Conservation (phyloP, 2,797 vertebrate genomes). For the Okamejei kenojei region DNA sequence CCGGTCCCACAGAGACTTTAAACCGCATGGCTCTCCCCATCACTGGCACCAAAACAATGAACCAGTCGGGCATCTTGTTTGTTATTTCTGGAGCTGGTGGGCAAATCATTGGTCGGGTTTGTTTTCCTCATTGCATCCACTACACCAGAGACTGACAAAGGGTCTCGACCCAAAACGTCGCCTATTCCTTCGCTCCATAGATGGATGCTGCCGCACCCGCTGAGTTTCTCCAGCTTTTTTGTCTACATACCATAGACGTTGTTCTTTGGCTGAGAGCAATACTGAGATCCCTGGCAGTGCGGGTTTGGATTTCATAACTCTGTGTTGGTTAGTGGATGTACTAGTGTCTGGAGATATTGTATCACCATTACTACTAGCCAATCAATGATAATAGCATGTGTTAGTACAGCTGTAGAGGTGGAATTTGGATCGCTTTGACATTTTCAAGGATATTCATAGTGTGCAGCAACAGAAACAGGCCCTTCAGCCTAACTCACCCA, state of each 20-base stretch:
- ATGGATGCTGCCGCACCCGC: too few species aligned
- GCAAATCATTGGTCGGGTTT: background rate
- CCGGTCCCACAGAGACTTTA: background rate
- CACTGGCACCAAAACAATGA: background rate
- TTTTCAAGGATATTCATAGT: too few species aligned
- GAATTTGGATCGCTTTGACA: background rate
- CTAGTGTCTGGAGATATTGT: background rate
- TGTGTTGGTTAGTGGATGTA: background rate
- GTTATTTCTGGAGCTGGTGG: background rate
- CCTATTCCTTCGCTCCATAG: too few species aligned
- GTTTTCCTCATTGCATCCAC: background rate
- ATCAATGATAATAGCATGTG: background rate
- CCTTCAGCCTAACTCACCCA: too few species aligned
- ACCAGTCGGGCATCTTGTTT: background rate
- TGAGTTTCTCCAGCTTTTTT: too few species aligned
- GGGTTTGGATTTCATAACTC: background rate
- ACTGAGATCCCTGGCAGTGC: background rate
- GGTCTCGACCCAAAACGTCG: too few species aligned
- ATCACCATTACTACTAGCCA: background rate
- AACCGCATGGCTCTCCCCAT: background rate
- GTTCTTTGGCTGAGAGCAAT: background rate
- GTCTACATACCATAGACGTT: background rate
- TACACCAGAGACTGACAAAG: background rate
- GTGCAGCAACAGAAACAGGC: too few species aligned
- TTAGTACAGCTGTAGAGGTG: too few species aligned